Percentiles rank a stretch among this genome's conserved stretches.
Evolutionary conservation across 2,888 invertebrate genomes (phyloP).

Genomic region (Callinectes sapidus): DNA sequence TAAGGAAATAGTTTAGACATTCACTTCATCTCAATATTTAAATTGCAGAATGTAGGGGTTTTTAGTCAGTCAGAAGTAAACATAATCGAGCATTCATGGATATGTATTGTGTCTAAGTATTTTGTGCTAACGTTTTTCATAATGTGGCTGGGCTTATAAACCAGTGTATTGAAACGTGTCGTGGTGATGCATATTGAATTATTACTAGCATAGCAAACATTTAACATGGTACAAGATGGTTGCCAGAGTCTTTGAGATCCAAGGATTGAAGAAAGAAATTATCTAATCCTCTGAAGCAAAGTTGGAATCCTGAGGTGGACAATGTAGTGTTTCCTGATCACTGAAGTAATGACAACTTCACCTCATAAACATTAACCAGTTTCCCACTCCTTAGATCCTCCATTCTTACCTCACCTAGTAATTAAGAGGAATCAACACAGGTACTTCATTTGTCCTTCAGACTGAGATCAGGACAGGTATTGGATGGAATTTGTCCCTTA

Average conservation of each 20-base stretch:
- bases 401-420: neutral
- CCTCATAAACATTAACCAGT: neutral
- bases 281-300: neutral
- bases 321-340: neutral
- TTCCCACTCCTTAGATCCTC: neutral
- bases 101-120: neutral
- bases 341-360: neutral
- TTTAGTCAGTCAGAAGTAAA: neutral
- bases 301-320: neutral
- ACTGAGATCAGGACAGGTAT: too few relatives aligned
- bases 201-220: neutral
- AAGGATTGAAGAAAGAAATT: neutral
- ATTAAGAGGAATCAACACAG: neutral
- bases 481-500: too few relatives aligned
- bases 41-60: neutral
- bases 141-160: neutral
- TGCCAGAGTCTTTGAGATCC: neutral
- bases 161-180: neutral
- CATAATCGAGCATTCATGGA: neutral
- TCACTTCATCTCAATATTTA: neutral
- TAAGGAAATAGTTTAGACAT: neutral
- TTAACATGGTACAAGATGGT: neutral
- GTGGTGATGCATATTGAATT: neutral
- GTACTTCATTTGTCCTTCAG: neutral
- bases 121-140: neutral